Evolutionary conservation across 2,113 vertebrate genomes (phyloP).

Genomic region (Athene cunicularia): DNA sequence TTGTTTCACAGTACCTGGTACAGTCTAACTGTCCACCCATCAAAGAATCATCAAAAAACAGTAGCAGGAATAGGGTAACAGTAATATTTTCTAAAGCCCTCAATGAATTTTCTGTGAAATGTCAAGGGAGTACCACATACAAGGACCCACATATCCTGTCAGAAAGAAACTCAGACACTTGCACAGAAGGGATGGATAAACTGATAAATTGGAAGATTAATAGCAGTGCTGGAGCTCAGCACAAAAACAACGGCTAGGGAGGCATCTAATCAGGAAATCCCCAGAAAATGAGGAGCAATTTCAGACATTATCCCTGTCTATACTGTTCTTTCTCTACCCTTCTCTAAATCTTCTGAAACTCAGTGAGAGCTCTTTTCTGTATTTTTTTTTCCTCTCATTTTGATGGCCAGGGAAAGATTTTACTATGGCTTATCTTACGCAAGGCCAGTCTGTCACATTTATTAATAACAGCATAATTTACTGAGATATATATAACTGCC

Average conservation of each 20-base stretch:
- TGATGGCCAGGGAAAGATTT: background rate
- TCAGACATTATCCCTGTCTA: background rate
- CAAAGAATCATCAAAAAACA: background rate
- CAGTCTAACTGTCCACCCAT: background rate
- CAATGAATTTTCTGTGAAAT: background rate
- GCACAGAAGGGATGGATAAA: background rate
- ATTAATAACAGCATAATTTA: background rate
- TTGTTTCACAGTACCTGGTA: background rate
- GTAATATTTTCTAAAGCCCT: background rate
- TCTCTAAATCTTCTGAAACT: background rate
- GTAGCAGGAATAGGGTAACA: background rate
- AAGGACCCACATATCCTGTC: accelerated
- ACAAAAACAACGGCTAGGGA: background rate
- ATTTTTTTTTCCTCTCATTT: background rate
- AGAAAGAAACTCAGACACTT: background rate
- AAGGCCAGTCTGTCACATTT: background rate
- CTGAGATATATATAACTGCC: background rate
- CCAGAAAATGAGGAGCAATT: background rate
- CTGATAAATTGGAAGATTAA: background rate
- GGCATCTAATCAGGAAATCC: background rate
- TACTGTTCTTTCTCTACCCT: background rate
- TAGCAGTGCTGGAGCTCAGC: background rate
- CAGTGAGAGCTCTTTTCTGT: background rate
- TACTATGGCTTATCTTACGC: background rate
- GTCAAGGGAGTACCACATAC: background rate